A percentile compares a stretch with the other conserved stretches of the same genome.
Evolutionary conservation across 2,797 vertebrate species (phyloP).

Genomic region (Sternarchorhynchus goeldii): DNA sequence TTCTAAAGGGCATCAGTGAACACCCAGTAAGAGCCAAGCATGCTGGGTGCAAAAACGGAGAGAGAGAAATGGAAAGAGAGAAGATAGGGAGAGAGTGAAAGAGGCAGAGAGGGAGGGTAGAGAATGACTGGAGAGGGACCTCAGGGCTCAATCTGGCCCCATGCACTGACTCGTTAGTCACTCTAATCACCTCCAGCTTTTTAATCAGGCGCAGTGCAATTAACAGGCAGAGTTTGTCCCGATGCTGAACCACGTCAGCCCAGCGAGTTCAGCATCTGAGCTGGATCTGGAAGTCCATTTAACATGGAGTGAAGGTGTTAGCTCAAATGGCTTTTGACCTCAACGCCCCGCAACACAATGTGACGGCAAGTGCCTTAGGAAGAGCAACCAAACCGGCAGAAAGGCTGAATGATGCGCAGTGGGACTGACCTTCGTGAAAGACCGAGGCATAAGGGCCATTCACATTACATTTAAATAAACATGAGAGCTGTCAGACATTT

Average conservation of each 20-base stretch:
- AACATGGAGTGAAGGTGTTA: conserved; percentile 19
- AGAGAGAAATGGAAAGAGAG: background rate
- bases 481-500: background rate
- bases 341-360: too few species aligned
- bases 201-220: conserved; percentile 67
- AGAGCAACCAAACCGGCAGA: too few species aligned
- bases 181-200: conserved; percentile 65
- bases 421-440: background rate
- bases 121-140: background rate
- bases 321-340: background rate
- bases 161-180: conserved; percentile 59
- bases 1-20: conserved; percentile 25
- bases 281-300: background rate
- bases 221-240: conserved; percentile 51
- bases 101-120: conserved; percentile 10
- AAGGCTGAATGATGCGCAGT: background rate
- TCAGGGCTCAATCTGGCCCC: conserved; percentile 35
- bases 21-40: too few species aligned
- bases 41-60: too few species aligned
- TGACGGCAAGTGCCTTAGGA: background rate
- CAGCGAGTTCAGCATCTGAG: background rate
- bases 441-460: background rate
- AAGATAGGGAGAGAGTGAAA: too few species aligned
- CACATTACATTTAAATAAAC: background rate
- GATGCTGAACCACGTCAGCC: conserved; percentile 35